Evolutionary conservation across 1,140 invertebrate species (phyloP), one percentile per base, ranked within the genome.

Genomic region (Apocrypta bakeri): DNA sequence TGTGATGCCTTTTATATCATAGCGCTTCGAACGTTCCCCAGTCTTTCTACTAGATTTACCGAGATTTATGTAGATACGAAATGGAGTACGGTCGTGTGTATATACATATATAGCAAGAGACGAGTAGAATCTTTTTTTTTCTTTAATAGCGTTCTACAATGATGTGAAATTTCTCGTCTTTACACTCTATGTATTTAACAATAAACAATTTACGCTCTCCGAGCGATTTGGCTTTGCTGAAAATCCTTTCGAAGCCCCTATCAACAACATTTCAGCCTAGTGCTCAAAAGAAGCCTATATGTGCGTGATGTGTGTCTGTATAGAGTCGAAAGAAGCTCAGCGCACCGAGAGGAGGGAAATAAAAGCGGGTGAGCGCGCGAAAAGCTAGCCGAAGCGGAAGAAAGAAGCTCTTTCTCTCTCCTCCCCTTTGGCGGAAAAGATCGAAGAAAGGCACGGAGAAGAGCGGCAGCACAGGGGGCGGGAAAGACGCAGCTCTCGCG

Each of bases 381-480:
- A 83, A 84, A 77, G 71, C 64, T 83, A 74, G 68, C 56, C 48
- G 79, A 82, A 85, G 84, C 82, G 78, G 75, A 83, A 86, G 84
- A 79, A 82, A 76, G 81, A 76, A 71, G 81, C 81, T 48, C 81
- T 31, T 9, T 25, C 68, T 33, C 68, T 17, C 14, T 25, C 27
- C 63, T 66, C 63, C 63, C 63, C 63, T 27, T 56, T 66, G 71
- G 25, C 48, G 48, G 48, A 56, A 37, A 64, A 79, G 61, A 64
- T 69, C 42, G 77, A 69, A 33, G 79, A 29, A 77, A 75, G 80
- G 48, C 72, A 21, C 33, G 63, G 25, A 40, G 27, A 12, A 71
- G 69, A 73, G 69, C 24, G 63, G 69, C 68, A 27, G 33, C 68
- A 27, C 63, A n/a, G 72, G 72, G 72, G 33, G 61, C 24, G 68